phyloP scores from a whole-genome alignment of 2,113 vertebrate genomes.

The Daubentonia madagascariensis region DNA sequence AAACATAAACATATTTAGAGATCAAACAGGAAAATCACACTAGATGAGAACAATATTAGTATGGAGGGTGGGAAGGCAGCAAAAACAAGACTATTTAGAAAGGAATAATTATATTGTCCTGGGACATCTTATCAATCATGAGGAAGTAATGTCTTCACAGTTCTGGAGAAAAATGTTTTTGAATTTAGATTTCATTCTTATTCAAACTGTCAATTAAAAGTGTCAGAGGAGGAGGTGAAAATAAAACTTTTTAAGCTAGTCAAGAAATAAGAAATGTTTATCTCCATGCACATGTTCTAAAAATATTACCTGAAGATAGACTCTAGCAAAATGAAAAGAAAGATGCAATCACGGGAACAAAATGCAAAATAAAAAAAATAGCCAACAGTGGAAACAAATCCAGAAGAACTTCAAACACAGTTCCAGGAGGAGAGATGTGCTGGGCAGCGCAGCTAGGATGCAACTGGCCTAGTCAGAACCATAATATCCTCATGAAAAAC shows the following conservation, averaged over 20 bases:
- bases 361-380: neutral
- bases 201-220: neutral
- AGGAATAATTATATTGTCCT: neutral
- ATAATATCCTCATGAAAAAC: neutral
- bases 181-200: neutral
- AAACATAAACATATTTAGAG: neutral
- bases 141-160: neutral
- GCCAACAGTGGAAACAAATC: neutral
- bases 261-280: neutral
- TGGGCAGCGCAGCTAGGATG: neutral
- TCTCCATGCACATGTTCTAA: neutral
- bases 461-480: rapidly evolving
- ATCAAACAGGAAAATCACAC: neutral
- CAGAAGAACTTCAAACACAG: neutral
- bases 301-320: neutral
- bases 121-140: neutral
- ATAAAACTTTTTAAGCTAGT: neutral
- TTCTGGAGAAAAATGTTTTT: neutral
- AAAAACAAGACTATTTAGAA: neutral
- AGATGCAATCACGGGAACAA: neutral
- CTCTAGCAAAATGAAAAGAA: neutral
- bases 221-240: neutral
- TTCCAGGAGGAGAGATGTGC: neutral
- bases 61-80: neutral
- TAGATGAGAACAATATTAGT: neutral